Base-by-base conservation (phyloP, 2,888 invertebrate species). In the Meta bourneti region DNA sequence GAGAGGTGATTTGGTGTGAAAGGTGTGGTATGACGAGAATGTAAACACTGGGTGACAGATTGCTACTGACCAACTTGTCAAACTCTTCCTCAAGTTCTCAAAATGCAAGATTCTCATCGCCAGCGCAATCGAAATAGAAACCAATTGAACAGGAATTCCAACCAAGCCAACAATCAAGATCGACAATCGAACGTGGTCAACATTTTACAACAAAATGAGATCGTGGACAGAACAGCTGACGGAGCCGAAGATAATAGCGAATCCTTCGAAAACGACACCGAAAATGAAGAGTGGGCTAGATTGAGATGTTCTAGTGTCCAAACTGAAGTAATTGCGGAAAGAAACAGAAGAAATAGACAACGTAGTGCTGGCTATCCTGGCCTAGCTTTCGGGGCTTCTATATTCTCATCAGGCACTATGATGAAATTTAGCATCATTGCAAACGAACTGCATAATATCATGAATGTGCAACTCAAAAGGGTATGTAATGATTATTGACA, bases 361-460 rank as follows among this genome's bases (percentile, higher is more conserved):
- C 93, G 93, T n/a, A 93, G 93, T 85, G 91, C 93, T 48, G 94
- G 93, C 19, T 94, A 94, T 93, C 93, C 93, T n/a, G 94, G 94
- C 48, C 77, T 93, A 19, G 93, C 93, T 7, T 93, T 93, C 71
- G 93, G 93, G 84, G 97, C 97, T 94, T 98, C 98, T 93, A 97
- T 98, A 95, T 98, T 98, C 96, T 98, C 98, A 94, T 98, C 98
- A 90, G 98, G 98, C 95, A 98, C 99, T 11, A 97, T 99, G 97
- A 98, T 99, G 97, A 99, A 98, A 96, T 98, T 99, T 95, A 98
- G 97, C 95, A 97, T 99, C 94, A 99, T 99, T 95, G 97, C 97
- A 95, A 99, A 99, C 95, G 99, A 99, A 96, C 96, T 99, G 95
- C 98, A 98, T 96, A 99, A 99, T 96, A 98, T 99, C 95, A 98